Evolutionary conservation across 2,888 invertebrate species (phyloP).

Genomic region (Chymomyza fuscimana): DNA sequence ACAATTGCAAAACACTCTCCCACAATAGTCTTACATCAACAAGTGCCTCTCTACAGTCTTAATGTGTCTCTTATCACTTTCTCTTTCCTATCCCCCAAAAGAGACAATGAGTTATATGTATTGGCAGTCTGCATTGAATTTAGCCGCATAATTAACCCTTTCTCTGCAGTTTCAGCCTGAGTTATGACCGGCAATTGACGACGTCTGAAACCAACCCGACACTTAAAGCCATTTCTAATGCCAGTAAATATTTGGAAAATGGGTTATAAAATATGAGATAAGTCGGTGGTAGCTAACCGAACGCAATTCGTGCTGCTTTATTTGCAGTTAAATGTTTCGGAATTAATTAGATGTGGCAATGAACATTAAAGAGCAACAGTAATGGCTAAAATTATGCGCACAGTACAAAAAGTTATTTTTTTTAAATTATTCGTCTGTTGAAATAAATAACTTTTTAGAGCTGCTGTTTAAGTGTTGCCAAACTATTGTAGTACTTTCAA

Average conservation of each 20-base stretch:
- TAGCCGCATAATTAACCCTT: constrained; percentile 52
- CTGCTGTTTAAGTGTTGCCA: too few species aligned
- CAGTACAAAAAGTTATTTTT: not conserved
- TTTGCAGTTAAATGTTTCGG: constrained; percentile 68
- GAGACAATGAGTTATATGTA: not conserved
- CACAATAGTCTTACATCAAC: not conserved
- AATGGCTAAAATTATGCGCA: not conserved
- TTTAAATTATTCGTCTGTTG: too few species aligned
- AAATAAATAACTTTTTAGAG: too few species aligned
- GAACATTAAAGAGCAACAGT: not conserved
- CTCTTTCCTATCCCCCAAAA: not conserved
- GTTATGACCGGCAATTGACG: constrained; percentile 47
- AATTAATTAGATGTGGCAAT: constrained; percentile 58
- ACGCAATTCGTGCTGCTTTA: constrained; percentile 38
- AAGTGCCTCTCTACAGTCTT: not conserved
- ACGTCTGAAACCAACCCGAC: constrained; percentile 2
- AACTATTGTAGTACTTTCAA: too few species aligned
- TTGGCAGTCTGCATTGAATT: constrained; percentile 8
- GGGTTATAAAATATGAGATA: constrained; percentile 64
- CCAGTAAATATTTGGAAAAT: constrained; percentile 44
- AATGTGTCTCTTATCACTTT: not conserved
- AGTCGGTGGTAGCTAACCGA: constrained; percentile 29
- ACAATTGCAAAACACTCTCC: not conserved
- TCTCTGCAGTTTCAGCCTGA: constrained; percentile 36
- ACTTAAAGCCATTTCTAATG: constrained; percentile 36